Percentiles rank a stretch among this genome's conserved stretches.
These are phyloP conservation scores for Bathynomus jamesi DNA, from an alignment of 1,140 invertebrate species.

Conservation along the genomic window DNA sequence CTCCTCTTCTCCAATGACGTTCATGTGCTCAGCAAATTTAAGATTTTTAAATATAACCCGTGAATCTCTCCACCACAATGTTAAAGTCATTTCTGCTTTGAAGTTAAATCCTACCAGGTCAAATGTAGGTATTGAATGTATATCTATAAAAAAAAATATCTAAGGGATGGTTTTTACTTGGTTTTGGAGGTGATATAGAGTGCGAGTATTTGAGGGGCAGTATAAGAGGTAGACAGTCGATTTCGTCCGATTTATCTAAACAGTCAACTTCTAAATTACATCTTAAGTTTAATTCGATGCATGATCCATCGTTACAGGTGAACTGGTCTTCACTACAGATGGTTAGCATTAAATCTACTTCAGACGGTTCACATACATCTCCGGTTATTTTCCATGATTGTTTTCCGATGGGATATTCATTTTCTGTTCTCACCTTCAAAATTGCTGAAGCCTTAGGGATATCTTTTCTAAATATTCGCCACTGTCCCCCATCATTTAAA, in stretches of 20 bases:
- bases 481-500: conserved; percentile 6
- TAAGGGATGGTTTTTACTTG: conserved; percentile 4
- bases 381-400: conserved; percentile 26
- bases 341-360: conserved; percentile 17
- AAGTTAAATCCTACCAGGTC: conserved; percentile 14
- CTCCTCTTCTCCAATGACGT: conserved; percentile 1
- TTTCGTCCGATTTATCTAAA: conserved; percentile 79
- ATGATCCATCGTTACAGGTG: conserved; percentile 82
- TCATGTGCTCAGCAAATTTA: conserved; percentile 23
- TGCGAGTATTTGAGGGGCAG: conserved; percentile 22
- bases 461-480: background rate
- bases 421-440: conserved; percentile 13
- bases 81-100: conserved; percentile 9
- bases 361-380: conserved; percentile 12
- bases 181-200: conserved; percentile 22
- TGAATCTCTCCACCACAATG: conserved; percentile 22
- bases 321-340: conserved; percentile 70
- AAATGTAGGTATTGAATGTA: conserved; percentile 25
- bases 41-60: conserved; percentile 26
- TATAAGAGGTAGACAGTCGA: conserved; percentile 54
- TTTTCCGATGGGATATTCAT: conserved; percentile 25
- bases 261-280: conserved; percentile 78
- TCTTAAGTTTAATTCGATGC: conserved; percentile 68
- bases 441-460: background rate
- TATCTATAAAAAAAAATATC: conserved; percentile 15